phyloP scores from a whole-genome alignment of 2,888 invertebrate genomes.

The Vannuccia rotundouncinata region DNA sequence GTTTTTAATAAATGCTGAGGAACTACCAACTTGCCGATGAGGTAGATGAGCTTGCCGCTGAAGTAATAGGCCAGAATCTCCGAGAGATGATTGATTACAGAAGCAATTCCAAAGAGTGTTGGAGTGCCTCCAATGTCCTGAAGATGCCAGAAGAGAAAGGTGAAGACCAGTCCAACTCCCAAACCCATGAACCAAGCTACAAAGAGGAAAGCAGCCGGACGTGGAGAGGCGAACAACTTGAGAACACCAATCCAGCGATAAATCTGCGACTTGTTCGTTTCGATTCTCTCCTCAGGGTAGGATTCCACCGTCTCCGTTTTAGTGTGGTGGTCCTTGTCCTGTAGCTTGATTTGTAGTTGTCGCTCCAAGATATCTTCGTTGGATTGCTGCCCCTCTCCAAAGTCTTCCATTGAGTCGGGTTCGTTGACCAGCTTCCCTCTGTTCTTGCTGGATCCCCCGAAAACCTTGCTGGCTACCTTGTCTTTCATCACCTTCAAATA shows the following conservation, averaged over 20 bases:
- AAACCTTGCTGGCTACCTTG: constrained; percentile 42
- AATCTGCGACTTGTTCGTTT: constrained; percentile 60
- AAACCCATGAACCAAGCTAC: constrained; percentile 99
- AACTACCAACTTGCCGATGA: constrained; percentile 72
- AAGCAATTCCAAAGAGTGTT: constrained; percentile 91
- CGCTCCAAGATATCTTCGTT: constrained; percentile 37
- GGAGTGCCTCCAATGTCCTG: constrained; percentile 80
- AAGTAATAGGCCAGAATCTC: constrained; percentile 98
- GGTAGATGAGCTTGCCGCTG: constrained; percentile 84
- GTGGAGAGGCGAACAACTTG: constrained; percentile 77
- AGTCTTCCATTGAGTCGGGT: constrained; percentile 27
- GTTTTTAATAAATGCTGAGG: too few species aligned
- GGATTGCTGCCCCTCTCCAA: neutral
- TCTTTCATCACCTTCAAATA: constrained; percentile 44
- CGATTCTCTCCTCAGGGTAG: constrained; percentile 35
- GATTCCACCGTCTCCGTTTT: constrained; percentile 38
- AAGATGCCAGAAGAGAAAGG: constrained; percentile 97
- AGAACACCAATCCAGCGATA: constrained; percentile 89
- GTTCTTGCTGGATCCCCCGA: constrained; percentile 31
- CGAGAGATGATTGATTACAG: constrained; percentile 95
- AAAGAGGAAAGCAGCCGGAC: constrained; percentile 73
- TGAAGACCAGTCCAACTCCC: constrained; percentile 94
- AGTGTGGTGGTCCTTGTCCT: constrained; percentile 32
- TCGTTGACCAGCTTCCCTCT: constrained; percentile 36
- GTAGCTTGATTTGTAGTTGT: constrained; percentile 34